Percentiles rank a stretch among this genome's conserved stretches.
These are phyloP conservation scores for Oikopleura vanhoeffeni DNA, from an alignment of 23 tunicate species.

Conservation along the genomic window DNA sequence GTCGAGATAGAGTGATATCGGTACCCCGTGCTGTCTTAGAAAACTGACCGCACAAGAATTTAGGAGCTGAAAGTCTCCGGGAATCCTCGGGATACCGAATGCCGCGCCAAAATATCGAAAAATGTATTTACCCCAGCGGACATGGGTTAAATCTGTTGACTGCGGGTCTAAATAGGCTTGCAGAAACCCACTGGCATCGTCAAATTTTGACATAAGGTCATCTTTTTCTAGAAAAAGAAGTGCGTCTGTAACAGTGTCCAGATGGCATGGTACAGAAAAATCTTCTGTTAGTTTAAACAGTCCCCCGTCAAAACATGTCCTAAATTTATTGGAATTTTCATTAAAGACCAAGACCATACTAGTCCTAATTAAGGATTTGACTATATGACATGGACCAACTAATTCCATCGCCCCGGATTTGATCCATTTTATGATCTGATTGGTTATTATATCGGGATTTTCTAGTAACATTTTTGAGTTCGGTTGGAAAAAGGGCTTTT, in stretches of 20 bases:
- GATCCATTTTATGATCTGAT: neutral
- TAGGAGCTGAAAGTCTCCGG: neutral
- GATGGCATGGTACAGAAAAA: neutral
- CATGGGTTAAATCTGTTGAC: neutral
- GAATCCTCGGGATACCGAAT: neutral
- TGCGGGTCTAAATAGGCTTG: neutral
- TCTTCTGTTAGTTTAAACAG: neutral
- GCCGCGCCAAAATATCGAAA: neutral
- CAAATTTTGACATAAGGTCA: neutral
- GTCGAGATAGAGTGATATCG: neutral
- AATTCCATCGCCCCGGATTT: neutral
- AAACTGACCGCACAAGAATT: neutral
- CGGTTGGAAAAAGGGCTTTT: neutral
- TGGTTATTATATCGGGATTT: neutral
- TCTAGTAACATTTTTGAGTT: neutral
- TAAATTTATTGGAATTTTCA: neutral
- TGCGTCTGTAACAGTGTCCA: neutral
- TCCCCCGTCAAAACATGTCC: neutral
- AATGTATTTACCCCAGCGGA: neutral
- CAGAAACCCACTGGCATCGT: neutral
- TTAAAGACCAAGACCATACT: neutral
- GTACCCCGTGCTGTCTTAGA: neutral
- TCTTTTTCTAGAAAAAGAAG: neutral
- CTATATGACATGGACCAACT: neutral
- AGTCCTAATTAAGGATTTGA: neutral